These are phyloP conservation scores for Onthophagus sagittarius DNA, from an alignment of 2,888 invertebrate genomes.

Conservation along the genomic window DNA sequence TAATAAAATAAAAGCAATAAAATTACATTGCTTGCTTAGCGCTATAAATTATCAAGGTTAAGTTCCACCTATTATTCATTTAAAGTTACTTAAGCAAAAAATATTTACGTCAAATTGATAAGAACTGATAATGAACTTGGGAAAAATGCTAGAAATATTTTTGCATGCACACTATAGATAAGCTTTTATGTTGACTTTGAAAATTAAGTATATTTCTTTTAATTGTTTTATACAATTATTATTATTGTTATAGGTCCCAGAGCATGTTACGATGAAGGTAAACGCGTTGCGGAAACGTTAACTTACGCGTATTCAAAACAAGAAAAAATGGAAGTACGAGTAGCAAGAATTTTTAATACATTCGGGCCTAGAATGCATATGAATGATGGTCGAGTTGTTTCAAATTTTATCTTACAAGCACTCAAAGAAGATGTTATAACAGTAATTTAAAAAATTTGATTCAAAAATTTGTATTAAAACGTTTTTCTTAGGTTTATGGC, in stretches of 20 bases:
- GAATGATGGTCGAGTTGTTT: conserved; percentile 97
- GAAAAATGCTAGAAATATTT: background rate
- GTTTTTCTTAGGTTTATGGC: conserved; percentile 65
- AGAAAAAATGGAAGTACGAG: conserved; percentile 91
- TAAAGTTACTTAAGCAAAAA: background rate
- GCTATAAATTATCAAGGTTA: background rate
- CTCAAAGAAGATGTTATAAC: conserved; percentile 92
- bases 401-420: conserved; percentile 97
- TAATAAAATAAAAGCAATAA: no score
- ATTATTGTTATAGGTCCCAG: conserved; percentile 63
- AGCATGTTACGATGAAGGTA: conserved; percentile 99
- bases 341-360: conserved; percentile 98
- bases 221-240: background rate
- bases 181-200: background rate
- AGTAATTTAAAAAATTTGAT: conserved; percentile 50
- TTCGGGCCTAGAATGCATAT: conserved; percentile 99
- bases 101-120: background rate
- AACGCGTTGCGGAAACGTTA: conserved; percentile 93
- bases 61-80: background rate
- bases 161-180: background rate
- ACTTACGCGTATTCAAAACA: conserved; percentile 96
- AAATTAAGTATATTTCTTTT: background rate
- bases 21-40: background rate
- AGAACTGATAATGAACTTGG: background rate
- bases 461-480: background rate